Evolutionary conservation across 2,797 vertebrate species (phyloP), one percentile per base, ranked within the genome.

Genomic region (Lepus oiostolus): DNA sequence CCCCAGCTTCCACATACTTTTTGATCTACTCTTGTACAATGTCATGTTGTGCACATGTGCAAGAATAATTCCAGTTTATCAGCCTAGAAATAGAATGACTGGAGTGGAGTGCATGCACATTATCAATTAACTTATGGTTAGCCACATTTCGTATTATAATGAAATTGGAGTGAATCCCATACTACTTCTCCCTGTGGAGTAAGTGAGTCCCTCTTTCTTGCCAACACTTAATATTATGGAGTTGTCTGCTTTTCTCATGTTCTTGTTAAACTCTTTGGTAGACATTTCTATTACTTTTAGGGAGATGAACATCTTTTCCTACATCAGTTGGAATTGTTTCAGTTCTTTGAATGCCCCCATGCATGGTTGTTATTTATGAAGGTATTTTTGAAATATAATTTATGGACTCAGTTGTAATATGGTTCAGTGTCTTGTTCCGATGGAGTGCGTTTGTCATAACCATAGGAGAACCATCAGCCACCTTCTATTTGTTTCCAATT

Each of bases 401-500:
- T 26, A 42, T 35, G 26, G 22, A n/a, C 32, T 88, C 84, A 88
- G 58, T 67, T 76, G 0, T 77, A 75, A 67, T 65, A 26, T 71
- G 47, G 9, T 32, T 95, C 58, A 67, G 62, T 74, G n/a, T 72
- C 7, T 62, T 62, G 5, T 63, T 74, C 14, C 67, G n/a, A 42
- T 77, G 26, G 35, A 84, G 42, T 84, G 35, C 14, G 38, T 90
- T 96, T 91, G 70, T 32, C 30, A 76, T 42, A 74, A n/a, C n/a
- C 32, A 75, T 26, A 83, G 2, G 63, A 68, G 80, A 54, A 79
- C 47, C n/a, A 70, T 28, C 17, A 58, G 30, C 62, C n/a, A 68
- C 28, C 12, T 28, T 83, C 72, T 47, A 77, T 79, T 95, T 87
- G 60, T 42, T 86, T 93, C 60, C 35, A 81, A 30, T 84, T 96